Percentiles rank a stretch among this genome's conserved stretches.
phyloP scores from a whole-genome alignment of 64 coral and sea anemone genomes.

The Stylophora pistillata region DNA sequence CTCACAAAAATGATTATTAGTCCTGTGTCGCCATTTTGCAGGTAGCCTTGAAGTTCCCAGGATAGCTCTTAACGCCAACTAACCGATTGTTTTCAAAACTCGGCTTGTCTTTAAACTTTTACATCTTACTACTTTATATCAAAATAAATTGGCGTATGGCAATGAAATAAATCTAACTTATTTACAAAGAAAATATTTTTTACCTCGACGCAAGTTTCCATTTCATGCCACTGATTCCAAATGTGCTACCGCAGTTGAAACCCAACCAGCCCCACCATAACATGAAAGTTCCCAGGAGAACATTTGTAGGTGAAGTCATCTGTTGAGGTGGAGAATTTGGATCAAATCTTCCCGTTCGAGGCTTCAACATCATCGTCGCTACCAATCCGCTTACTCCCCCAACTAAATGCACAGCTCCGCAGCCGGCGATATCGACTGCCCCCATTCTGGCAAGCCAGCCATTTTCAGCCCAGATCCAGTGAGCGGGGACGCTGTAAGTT shows the following conservation, averaged over 20 bases:
- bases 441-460: constrained; percentile 43
- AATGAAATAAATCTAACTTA: neutral
- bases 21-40: too few species aligned
- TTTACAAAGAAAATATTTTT: neutral
- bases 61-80: too few species aligned
- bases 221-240: constrained; percentile 74
- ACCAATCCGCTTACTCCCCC: constrained; percentile 62
- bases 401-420: constrained; percentile 53
- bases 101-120: too few species aligned
- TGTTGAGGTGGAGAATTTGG: neutral
- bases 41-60: too few species aligned
- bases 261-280: constrained; percentile 93
- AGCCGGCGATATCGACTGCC: constrained; percentile 54
- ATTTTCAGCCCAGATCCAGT: constrained; percentile 59
- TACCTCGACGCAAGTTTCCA: constrained; percentile 63
- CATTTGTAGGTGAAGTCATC: constrained; percentile 78
- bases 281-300: constrained; percentile 87
- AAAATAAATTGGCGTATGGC: too few species aligned
- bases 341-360: constrained; percentile 61
- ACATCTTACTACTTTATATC: too few species aligned
- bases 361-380: constrained; percentile 70
- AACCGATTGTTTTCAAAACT: too few species aligned
- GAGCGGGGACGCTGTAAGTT: constrained; percentile 64
- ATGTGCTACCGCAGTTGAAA: constrained; percentile 89
- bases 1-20: too few species aligned